These are phyloP conservation scores for Reticulitermes lucifugus DNA, from an alignment of 2,888 invertebrate genomes.

Conservation along the genomic window DNA sequence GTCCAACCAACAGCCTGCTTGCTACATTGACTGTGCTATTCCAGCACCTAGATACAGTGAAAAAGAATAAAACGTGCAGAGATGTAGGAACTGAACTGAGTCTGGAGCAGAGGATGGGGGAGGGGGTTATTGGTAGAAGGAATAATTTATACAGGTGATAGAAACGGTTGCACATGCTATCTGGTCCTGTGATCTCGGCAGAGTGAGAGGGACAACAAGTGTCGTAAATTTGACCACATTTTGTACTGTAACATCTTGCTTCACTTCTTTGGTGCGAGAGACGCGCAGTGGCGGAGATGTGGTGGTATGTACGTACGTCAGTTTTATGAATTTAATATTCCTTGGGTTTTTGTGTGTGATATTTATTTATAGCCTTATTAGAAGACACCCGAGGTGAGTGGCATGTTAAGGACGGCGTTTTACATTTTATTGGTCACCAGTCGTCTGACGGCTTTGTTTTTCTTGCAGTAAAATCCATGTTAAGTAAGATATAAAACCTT, in stretches of 20 bases:
- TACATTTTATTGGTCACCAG: no score
- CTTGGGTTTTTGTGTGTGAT: not conserved
- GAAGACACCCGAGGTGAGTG: not conserved
- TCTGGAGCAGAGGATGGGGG: not conserved
- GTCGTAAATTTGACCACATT: not conserved
- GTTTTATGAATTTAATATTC: not conserved
- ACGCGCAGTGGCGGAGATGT: not conserved
- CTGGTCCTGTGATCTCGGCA: not conserved
- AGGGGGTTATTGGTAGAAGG: not conserved
- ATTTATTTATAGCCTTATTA: not conserved
- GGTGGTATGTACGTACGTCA: not conserved
- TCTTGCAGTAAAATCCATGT: no score
- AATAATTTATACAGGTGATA: constrained; percentile 15
- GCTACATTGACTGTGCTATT: no score
- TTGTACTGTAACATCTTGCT: not conserved
- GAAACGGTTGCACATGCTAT: not conserved
- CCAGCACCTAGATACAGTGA: no score
- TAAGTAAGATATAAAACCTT: no score
- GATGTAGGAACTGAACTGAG: not conserved
- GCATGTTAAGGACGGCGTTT: no score
- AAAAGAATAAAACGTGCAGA: no score
- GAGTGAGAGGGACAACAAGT: not conserved
- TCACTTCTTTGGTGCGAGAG: not conserved
- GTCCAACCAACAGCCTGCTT: no score
- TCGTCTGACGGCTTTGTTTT: no score